Base-by-base conservation (phyloP, 92 coral and sea anemone species). In the Phenganax subtilis region DNA sequence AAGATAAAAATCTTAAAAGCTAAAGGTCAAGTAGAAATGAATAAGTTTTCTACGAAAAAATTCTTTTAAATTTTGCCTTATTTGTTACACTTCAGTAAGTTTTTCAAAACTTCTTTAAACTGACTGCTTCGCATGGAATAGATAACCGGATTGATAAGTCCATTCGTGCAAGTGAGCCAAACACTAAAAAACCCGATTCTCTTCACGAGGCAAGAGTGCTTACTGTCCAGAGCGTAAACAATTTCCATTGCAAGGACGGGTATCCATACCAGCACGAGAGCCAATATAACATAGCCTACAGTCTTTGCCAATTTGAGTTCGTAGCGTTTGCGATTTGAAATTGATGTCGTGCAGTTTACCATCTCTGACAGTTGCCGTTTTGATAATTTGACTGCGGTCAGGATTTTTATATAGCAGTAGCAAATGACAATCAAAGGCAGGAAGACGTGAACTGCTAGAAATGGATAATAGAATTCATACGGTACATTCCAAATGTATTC, bases 261-360 rank as follows among this genome's bases (percentile, higher is more conserved):
- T 9, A 86, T 70, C 91, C 91, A 88, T 6, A 88, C 87, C 51
- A 77, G 55, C 71, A 88, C 89, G 6, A 88, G 80, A 29, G 87
- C 87, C 73, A 88, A 31, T 55, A 88, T 51, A 30, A 88, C 89
- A 75, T 85, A 77, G 53, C 87, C 89, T 55, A 88, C 89, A 25
- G 91, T 88, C 74, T 88, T 88, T 8, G 91, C 89, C 80, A 88
- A 75, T 75, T 77, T 88, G 51, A 88, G 82, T 70, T 88, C 88
- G 54, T 44, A 77, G 51, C 55, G 71, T 37, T 70, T 70, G 51
- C 81, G 59, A 57, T 85, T 87, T 31, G 90, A n/a, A 31, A 73
- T 58, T 17, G 84, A 51, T 31, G 29, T n/a, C 6, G 86, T 69
- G 14, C 67, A 66, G 10, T 82, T 84, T 79, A 44, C 80, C 6